A percentile compares a stretch with the other conserved stretches of the same genome.
These are phyloP conservation scores for Siniperca knerii DNA, from an alignment of 2,113 vertebrate genomes.

Conservation along the genomic window DNA sequence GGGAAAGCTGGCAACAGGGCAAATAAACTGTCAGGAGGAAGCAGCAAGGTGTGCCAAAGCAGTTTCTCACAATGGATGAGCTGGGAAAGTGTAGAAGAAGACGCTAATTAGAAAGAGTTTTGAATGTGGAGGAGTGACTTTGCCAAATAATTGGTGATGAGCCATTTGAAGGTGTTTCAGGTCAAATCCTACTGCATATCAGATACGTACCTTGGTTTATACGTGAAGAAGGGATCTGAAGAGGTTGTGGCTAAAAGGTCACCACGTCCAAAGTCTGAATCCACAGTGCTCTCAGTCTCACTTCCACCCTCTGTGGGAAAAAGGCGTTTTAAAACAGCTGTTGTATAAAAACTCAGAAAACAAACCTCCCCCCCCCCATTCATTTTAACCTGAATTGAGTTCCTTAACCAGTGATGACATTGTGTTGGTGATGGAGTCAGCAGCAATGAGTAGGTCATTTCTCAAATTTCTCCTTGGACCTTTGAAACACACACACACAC, in stretches of 20 bases:
- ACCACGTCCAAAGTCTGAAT: constrained; percentile 90
- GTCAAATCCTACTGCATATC: neutral
- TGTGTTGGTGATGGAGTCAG: constrained; percentile 99
- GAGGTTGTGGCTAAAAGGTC: constrained; percentile 89
- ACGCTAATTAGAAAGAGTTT: neutral
- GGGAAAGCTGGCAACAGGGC: neutral
- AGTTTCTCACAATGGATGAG: constrained; percentile 3
- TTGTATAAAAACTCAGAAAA: neutral
- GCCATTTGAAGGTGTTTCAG: neutral
- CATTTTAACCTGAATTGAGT: constrained; percentile 92
- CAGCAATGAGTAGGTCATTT: constrained; percentile 96
- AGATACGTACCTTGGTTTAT: constrained; percentile 87
- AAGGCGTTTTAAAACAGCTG: neutral
- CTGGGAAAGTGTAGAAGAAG: neutral
- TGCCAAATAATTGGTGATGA: neutral
- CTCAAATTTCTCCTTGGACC: constrained; percentile 96
- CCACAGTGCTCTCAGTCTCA: constrained; percentile 91
- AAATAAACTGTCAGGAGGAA: constrained; percentile 1
- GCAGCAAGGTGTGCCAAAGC: neutral
- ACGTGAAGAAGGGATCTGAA: constrained; percentile 90
- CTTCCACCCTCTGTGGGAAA: constrained; percentile 89
- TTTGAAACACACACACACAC: constrained; percentile 66
- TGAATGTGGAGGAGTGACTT: neutral
- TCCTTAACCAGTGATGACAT: constrained; percentile 99
- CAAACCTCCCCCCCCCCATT: neutral